Evolutionary conservation across 1,140 invertebrate species (phyloP).

Genomic region (Theocolax elegans): DNA sequence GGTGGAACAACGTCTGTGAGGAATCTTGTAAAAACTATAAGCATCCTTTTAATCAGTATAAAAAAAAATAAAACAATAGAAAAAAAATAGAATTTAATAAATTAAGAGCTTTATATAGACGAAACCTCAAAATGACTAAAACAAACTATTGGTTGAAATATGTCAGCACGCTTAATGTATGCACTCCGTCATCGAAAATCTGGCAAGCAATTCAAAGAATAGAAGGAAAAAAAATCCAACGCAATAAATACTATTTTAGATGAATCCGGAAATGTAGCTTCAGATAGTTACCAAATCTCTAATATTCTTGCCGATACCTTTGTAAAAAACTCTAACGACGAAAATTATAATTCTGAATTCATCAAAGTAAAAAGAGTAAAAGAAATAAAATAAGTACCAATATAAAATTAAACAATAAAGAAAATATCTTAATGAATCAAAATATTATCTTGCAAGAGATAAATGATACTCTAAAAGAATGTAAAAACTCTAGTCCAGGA

Average conservation of each 20-base stretch:
- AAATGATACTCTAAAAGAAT: not conserved
- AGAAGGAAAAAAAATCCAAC: not conserved
- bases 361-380: conserved; percentile 22
- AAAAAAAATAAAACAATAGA: conserved; percentile 47
- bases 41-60: conserved; percentile 49
- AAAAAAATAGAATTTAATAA: conserved; percentile 51
- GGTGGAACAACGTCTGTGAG: conserved; percentile 55
- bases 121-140: conserved; percentile 34
- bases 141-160: conserved; percentile 29
- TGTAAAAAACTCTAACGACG: conserved; percentile 49
- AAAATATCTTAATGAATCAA: not conserved
- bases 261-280: not conserved
- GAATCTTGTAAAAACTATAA: conserved; percentile 49
- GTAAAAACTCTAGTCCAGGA: conserved; percentile 39
- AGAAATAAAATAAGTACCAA: not conserved
- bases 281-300: conserved; percentile 38
- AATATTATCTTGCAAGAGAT: conserved; percentile 24
- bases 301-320: conserved; percentile 48
- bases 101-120: conserved; percentile 39
- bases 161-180: conserved; percentile 23
- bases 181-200: not conserved
- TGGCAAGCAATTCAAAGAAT: conserved; percentile 37
- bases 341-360: conserved; percentile 44
- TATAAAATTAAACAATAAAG: not conserved
- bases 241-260: conserved; percentile 4